Percentiles rank a stretch among this genome's conserved stretches.
phyloP scores from a whole-genome alignment of 1,140 invertebrate genomes.

The Nasonia giraulti region DNA sequence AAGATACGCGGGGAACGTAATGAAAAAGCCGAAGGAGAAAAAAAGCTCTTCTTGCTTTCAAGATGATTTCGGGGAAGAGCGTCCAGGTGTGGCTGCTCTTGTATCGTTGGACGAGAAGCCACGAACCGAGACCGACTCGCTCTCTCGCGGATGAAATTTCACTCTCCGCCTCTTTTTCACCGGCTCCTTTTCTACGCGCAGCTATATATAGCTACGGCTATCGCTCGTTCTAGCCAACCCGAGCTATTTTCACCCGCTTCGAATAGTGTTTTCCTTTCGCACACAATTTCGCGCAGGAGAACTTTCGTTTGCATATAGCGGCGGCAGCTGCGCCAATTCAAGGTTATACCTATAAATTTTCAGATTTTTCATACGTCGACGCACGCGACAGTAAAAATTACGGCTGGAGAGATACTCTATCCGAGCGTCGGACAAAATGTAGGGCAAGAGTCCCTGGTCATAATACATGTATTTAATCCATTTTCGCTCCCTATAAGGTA shows the following conservation, averaged over 20 bases:
- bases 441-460: too few relatives aligned
- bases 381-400: too few relatives aligned
- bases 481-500: too few relatives aligned
- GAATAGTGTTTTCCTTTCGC: neutral
- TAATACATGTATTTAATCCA: too few relatives aligned
- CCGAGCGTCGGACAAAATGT: too few relatives aligned
- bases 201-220: neutral
- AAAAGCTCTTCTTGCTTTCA: slow-evolving; percentile 34
- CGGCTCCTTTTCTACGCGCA: neutral
- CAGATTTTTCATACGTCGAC: too few relatives aligned
- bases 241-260: slow-evolving; percentile 19
- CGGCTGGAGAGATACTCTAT: too few relatives aligned
- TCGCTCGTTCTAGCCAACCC: neutral
- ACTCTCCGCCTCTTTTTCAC: slow-evolving; percentile 6
- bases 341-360: too few relatives aligned
- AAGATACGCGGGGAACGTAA: neutral
- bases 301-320: neutral
- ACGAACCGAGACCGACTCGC: neutral
- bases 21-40: slow-evolving; percentile 35
- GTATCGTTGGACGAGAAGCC: slow-evolving; percentile 17
- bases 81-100: slow-evolving; percentile 28
- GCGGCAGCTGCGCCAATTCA: too few relatives aligned
- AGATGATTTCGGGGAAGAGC: slow-evolving; percentile 51
- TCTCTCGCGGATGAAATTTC: slow-evolving; percentile 51
- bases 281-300: neutral